phyloP scores from a whole-genome alignment of 2,113 vertebrate genomes.

The Condylura cristata region DNA sequence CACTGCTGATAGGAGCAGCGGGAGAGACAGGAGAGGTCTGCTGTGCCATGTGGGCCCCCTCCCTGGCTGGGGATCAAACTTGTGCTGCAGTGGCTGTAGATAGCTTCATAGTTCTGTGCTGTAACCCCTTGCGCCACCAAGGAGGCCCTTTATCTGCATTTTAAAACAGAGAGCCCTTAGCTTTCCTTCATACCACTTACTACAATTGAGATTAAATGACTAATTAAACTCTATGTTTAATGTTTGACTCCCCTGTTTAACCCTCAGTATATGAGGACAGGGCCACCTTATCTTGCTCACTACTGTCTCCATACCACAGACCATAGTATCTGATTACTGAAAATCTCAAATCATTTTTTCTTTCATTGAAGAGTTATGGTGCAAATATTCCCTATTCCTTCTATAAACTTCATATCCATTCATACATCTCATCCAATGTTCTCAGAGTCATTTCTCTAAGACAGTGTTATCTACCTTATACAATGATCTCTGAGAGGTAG shows the following conservation, averaged over 20 bases:
- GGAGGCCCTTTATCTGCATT: too few species aligned
- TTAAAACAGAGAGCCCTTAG: neutral
- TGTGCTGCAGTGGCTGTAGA: too few species aligned
- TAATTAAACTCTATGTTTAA: constrained; percentile 1
- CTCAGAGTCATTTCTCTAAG: neutral
- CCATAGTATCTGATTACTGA: neutral
- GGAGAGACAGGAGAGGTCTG: too few species aligned
- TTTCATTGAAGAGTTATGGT: neutral
- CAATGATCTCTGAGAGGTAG: neutral
- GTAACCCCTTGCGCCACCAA: too few species aligned
- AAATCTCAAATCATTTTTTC: neutral
- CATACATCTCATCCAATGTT: neutral
- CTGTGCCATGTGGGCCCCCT: too few species aligned
- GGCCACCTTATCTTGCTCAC: neutral
- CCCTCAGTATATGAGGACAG: neutral
- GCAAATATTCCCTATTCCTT: neutral
- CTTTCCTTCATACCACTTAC: constrained; percentile 16
- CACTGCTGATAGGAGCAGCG: too few species aligned
- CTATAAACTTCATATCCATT: neutral
- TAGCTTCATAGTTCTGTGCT: too few species aligned
- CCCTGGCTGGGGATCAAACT: too few species aligned
- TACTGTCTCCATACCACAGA: neutral
- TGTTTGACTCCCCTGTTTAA: neutral
- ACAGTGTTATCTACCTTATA: neutral
- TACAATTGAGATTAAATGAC: neutral